These are phyloP conservation scores for Idaea dimidiata DNA, from an alignment of 2,888 invertebrate species.

Conservation along the genomic window DNA sequence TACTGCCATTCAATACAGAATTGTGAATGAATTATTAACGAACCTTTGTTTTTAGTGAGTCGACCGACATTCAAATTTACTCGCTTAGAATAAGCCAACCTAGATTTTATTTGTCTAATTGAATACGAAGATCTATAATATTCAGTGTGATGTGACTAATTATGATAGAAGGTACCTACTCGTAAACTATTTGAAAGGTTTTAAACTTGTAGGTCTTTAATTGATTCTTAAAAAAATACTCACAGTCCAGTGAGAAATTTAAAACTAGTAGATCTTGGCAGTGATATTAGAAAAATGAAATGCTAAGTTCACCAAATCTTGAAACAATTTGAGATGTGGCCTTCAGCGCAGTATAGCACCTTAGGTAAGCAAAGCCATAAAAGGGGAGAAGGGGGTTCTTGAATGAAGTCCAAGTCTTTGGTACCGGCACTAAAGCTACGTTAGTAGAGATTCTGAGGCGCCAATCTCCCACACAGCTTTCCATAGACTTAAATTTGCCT, in stretches of 20 bases:
- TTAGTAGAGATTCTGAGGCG: slow-evolving; percentile 21
- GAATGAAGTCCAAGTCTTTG: slow-evolving; percentile 31
- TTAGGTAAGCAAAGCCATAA: slow-evolving; percentile 23
- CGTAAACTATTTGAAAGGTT: too few species aligned
- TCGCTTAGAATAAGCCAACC: too few species aligned
- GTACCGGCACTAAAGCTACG: slow-evolving; percentile 21
- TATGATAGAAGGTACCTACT: background rate
- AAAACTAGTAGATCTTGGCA: background rate
- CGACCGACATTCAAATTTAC: background rate
- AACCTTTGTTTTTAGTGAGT: slow-evolving; percentile 35
- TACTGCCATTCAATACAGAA: slow-evolving; percentile 36
- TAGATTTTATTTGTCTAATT: background rate
- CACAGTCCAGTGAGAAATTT: background rate
- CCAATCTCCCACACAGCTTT: slow-evolving; percentile 17
- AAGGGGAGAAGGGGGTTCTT: slow-evolving; percentile 20
- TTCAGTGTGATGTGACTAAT: background rate
- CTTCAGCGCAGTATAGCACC: slow-evolving; percentile 18
- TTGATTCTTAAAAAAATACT: background rate
- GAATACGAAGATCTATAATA: background rate
- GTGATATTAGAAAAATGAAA: background rate
- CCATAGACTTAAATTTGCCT: slow-evolving; percentile 7
- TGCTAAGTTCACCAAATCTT: slow-evolving; percentile 6
- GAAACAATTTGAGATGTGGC: slow-evolving; percentile 13
- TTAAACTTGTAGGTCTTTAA: background rate
- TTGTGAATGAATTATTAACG: slow-evolving; percentile 53